These are phyloP conservation scores for Pteruthius melanotis DNA, from an alignment of 2,113 vertebrate genomes.

Conservation along the genomic window DNA sequence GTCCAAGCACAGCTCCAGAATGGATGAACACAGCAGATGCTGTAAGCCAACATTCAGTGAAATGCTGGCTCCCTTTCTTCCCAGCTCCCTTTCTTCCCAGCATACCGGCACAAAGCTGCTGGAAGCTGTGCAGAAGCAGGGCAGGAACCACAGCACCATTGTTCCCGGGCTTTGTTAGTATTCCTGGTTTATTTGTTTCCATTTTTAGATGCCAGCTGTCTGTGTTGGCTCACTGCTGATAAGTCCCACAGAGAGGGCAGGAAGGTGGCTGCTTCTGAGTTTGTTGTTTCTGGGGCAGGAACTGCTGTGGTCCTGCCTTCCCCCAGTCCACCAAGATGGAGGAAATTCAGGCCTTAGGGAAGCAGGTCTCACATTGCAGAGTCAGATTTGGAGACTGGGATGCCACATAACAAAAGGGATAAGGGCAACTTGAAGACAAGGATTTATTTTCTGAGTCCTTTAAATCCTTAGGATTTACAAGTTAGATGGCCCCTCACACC, in stretches of 20 bases:
- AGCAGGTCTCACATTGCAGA: background rate
- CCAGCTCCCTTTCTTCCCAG: background rate
- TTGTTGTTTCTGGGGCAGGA: slow-evolving; percentile 34
- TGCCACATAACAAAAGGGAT: background rate
- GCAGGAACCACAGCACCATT: slow-evolving; percentile 35
- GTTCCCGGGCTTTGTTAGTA: slow-evolving; percentile 3
- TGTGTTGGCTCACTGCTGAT: slow-evolving; percentile 17
- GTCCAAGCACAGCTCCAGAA: background rate
- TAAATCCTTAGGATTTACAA: background rate
- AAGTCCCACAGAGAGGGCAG: slow-evolving; percentile 10
- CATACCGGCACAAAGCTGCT: background rate
- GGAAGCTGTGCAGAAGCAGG: slow-evolving; percentile 1
- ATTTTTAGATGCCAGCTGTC: slow-evolving; percentile 55
- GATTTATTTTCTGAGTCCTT: background rate
- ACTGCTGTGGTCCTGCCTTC: background rate
- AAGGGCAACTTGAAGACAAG: background rate
- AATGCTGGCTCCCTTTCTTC: background rate
- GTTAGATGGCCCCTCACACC: background rate
- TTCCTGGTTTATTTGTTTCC: slow-evolving; percentile 55
- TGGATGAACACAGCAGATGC: background rate
- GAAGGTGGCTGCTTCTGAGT: slow-evolving; percentile 52
- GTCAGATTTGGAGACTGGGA: background rate
- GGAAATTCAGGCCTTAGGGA: background rate
- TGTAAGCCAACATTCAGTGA: background rate
- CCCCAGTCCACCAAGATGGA: background rate